These are phyloP conservation scores for Pammene fasciana DNA, from an alignment of 2,888 invertebrate genomes.

Conservation along the genomic window DNA sequence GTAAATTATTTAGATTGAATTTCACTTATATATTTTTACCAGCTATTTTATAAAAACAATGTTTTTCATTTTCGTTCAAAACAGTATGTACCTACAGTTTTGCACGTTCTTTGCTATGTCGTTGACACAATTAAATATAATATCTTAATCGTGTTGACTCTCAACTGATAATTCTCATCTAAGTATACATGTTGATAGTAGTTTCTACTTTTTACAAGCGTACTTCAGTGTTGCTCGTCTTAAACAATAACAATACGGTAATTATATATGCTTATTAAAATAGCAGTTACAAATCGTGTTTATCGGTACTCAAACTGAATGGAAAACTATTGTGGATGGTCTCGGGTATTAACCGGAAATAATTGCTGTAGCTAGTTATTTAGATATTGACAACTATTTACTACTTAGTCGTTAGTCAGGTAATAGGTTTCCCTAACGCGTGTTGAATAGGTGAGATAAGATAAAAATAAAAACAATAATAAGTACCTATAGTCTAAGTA, in stretches of 20 bases:
- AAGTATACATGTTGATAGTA: neutral
- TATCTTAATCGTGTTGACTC: constrained; percentile 18
- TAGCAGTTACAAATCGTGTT: constrained; percentile 10
- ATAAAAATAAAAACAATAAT: neutral
- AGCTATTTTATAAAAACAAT: too few species aligned
- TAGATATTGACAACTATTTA: neutral
- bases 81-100: neutral
- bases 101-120: neutral
- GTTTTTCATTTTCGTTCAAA: too few species aligned
- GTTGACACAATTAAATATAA: constrained; percentile 8
- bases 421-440: neutral
- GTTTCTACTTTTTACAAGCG: neutral
- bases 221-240: constrained; percentile 3
- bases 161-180: constrained; percentile 11
- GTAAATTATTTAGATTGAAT: too few species aligned
- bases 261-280: constrained; percentile 10
- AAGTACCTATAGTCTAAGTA: too few species aligned
- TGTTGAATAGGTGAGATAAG: neutral
- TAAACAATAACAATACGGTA: constrained; percentile 9
- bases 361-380: constrained; percentile 1
- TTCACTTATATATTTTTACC: too few species aligned
- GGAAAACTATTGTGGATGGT: constrained; percentile 5
- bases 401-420: neutral
- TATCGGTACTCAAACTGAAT: constrained; percentile 15
- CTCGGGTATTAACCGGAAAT: constrained; percentile 15